Base-by-base conservation (phyloP, 2,888 invertebrate genomes). In the Machimus rusticus region DNA sequence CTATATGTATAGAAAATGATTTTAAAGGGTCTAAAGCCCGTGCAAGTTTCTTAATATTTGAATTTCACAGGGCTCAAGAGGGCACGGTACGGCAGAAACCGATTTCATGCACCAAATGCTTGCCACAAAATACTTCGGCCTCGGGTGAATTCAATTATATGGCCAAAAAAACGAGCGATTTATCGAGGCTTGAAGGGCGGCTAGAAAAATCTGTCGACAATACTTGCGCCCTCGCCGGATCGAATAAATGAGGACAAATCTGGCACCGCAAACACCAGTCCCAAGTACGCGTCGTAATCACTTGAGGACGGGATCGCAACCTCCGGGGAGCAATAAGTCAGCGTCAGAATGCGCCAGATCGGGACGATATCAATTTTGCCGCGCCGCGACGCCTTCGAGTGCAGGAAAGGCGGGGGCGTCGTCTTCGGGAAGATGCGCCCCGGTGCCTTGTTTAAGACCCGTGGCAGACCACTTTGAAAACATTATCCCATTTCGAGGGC, bases 281-380 rank as follows among this genome's bases (percentile, higher is more conserved):
- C 57, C 84, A 37, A 23, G 43, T 84, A 84, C 37, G 8, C 34
- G 57, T 12, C 9, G 51, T 43, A 84, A 84, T 84, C 84, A 84
- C 57, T 84, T 6, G 66, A 84, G 37, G 14, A n/a, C 84, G 66
- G 51, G 39, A 23, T 84, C 66, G 4, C 9, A 23, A 39, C 43
- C 89, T 66, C 88, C 28, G 46, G 87, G 86, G 88, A 51, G 31
- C 66, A 57, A 86, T 87, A 87, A 82, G 79, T 87, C 86, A 87
- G 74, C 81, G 79, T 88, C 88, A 88, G 79, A 84, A 86, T 87
- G 84, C 86, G 87, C 87, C 87, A 87, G 77, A 55, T 86, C 57
- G 66, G 28, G 8, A 23, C 12, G 66, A 66, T 66, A 66, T 66
- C 66, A 66, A 66, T 66, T 66, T 51, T 51, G 51, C 19, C 46